Evolutionary conservation across 2,888 invertebrate genomes (phyloP), one percentile per base, ranked within the genome.

Genomic region (Dolichopus griseipennis): DNA sequence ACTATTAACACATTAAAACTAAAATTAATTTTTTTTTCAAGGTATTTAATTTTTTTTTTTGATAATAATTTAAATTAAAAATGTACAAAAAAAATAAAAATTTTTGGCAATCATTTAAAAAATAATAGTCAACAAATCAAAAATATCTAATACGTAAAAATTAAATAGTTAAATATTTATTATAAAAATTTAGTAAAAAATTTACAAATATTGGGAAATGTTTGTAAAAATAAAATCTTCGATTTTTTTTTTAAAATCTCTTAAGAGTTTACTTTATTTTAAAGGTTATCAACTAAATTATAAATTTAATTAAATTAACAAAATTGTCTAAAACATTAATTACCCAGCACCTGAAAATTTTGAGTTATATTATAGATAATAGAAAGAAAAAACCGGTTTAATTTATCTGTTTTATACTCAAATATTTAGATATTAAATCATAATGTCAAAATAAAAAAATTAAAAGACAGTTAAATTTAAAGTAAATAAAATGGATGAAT

Each of bases 401-500:
- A 52, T 52, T n/a, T 18, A 52, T 18, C 15, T 52, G n/a, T 52
- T 52, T 52, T 52, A 12, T 18, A 18, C 18, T 52, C 2, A 52
- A 52, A 52, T 52, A 52, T 52, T 52, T 52, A 52, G 52, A 18
- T 18, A 52, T 52, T 52, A 52, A 52, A 52, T 52, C 52, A 52
- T n/a, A 2, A 7, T 12, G 37, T 37, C 3, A 37, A 37, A 37
- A 37, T 52, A 12, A 52, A 18, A 18, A 3, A 12, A 52, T 52
- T 52, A 4, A 52, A 34, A 37, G 3, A 37, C 8, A 37, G 12
- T 37, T 37, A 37, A 52, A 52, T 52, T 52, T 2, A 12, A 12
- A 52, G 6, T 2, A 52, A 52, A 52, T 52, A 52, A 27, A 52
- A 52, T 52, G 52, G 15, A 18, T 52, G 15, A 52, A 52, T 15